Base-by-base conservation (phyloP, 2,888 invertebrate genomes). In the Glaucopsyche alexis region DNA sequence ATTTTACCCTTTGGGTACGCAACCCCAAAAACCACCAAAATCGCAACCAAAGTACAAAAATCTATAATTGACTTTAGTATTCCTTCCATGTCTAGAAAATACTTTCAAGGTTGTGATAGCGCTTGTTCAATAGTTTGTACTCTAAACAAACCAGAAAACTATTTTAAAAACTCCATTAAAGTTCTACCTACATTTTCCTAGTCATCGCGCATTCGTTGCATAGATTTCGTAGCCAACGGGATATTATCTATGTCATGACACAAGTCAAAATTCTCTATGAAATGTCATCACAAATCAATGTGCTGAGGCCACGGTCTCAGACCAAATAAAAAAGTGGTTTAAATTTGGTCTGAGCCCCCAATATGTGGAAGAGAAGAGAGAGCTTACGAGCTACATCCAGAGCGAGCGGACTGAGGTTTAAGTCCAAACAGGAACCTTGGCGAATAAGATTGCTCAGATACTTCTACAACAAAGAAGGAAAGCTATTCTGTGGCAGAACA, bases 401-500 rank as follows among this genome's bases (percentile, higher is more conserved):
- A 29, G 14, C 3, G 0, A 47, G 29, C 13, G 45, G 45, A n/a
- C 11, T 45, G 2, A 67, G 45, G n/a, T 67, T 67, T 70, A 69
- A 64, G 45, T 71, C 38, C 66, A 72, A 2, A 3, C n/a, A 74
- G 45, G 55, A 65, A 47, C 75, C 81, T 0, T 78, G 79, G 19
- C 73, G 73, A 50, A 80, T 78, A 71, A 79, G 74, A 71, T 83
- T 79, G 47, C 78, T 73, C 7, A 79, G 76, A 0, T 84, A 75
- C 74, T 0, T 87, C 2, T 89, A 91, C 77, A 76, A 91, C 73
- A 83, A 72, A 72, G 76, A 86, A 5, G 79, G 80, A 0, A 82
- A 82, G 42, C 81, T 82, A 7, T 82, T 78, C 73, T 87, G 87
- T 45, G 86, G 81, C 1, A 81, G 91, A 78, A 84, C 87, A 0